These are phyloP conservation scores for Metopolophium dirhodum DNA, from an alignment of 1,140 invertebrate genomes.

Conservation along the genomic window DNA sequence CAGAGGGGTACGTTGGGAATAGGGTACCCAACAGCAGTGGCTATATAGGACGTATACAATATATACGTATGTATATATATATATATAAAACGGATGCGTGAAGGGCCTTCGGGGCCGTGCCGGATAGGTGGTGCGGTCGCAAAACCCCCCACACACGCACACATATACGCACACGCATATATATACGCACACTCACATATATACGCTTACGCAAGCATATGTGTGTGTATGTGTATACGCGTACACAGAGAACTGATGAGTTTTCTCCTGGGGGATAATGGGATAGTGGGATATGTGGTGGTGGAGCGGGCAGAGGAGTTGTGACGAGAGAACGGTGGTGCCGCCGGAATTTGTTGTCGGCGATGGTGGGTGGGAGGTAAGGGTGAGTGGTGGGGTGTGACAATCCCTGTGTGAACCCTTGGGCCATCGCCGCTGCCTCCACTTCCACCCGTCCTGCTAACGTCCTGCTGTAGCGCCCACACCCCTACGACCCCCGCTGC, in stretches of 20 bases:
- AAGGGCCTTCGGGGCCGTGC: constrained; percentile 36
- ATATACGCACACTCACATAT: background rate
- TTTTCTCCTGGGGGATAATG: constrained; percentile 45
- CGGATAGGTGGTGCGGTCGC: constrained; percentile 23
- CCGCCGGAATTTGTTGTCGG: constrained; percentile 48
- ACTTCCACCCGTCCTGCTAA: background rate
- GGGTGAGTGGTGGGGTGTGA: background rate
- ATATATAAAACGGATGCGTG: constrained; percentile 45
- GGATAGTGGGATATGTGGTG: background rate
- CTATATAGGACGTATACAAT: constrained; percentile 27
- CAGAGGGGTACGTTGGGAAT: constrained; percentile 27
- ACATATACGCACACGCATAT: background rate
- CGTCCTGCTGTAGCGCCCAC: constrained; percentile 4
- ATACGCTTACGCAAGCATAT: too few relatives aligned
- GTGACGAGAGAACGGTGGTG: constrained; percentile 36
- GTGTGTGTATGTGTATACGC: background rate
- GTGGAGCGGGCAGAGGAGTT: background rate
- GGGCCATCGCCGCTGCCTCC: constrained; percentile 40
- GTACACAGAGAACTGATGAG: constrained; percentile 42
- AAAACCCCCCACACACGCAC: background rate
- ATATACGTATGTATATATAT: constrained; percentile 11
- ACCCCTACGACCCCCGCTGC: background rate
- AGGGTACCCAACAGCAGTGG: constrained; percentile 37
- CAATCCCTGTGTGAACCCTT: constrained; percentile 52
- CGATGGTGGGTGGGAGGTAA: background rate